A percentile compares a stretch with the other conserved stretches of the same genome.
Evolutionary conservation across 2,113 vertebrate species (phyloP).

Genomic region (Cyrtonyx montezumae): DNA sequence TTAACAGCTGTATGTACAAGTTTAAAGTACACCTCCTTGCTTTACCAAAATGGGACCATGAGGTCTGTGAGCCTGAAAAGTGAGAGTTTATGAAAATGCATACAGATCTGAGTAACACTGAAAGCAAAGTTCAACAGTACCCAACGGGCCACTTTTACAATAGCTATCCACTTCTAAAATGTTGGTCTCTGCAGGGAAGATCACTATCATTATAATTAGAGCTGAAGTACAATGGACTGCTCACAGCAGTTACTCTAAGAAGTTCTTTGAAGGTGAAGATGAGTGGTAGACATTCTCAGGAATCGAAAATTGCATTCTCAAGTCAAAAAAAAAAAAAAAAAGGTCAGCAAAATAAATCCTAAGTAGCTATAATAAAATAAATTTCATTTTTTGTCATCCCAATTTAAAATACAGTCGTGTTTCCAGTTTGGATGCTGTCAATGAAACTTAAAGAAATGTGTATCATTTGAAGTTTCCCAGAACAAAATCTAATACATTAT

Average conservation of each 20-base stretch:
- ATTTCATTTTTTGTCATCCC: not conserved
- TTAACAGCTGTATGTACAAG: not conserved
- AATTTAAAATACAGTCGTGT: not conserved
- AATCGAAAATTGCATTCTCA: slow-evolving; percentile 31
- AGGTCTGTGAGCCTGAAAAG: slow-evolving; percentile 24
- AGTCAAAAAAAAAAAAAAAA: not conserved
- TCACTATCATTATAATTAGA: slow-evolving; percentile 65
- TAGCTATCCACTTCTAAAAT: slow-evolving; percentile 43
- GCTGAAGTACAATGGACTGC: slow-evolving; percentile 29
- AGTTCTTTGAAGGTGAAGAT: slow-evolving; percentile 58
- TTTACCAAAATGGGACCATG: slow-evolving; percentile 2
- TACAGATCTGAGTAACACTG: not conserved
- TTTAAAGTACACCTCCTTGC: not conserved
- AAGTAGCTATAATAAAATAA: not conserved
- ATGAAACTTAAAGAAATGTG: not conserved
- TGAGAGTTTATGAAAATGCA: slow-evolving; percentile 33
- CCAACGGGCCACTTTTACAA: slow-evolving; percentile 43
- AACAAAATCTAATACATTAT: not conserved
- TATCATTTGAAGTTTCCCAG: not conserved
- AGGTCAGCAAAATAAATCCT: not conserved
- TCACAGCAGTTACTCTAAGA: slow-evolving; percentile 32
- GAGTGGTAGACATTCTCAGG: slow-evolving; percentile 49
- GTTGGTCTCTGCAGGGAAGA: slow-evolving; percentile 60
- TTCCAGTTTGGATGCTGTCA: not conserved
- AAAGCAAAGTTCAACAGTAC: slow-evolving; percentile 54